Conservation (phyloP, 2,113 vertebrate genomes). For the Anarhynchus alexandrinus region DNA sequence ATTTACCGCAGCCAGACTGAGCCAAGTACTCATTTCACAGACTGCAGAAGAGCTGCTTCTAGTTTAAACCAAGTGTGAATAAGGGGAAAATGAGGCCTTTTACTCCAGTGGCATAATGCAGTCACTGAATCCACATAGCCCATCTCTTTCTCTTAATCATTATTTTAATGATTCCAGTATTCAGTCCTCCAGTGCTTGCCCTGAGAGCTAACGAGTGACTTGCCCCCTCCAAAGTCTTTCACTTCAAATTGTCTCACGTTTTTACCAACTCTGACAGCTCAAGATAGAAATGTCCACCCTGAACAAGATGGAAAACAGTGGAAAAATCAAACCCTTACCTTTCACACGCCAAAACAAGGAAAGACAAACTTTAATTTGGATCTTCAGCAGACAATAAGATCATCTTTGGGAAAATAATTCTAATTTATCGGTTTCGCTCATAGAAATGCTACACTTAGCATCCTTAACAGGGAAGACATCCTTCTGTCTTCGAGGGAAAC, state of each 20-base stretch:
- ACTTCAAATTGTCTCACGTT: background rate
- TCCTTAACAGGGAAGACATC: background rate
- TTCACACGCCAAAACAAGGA: background rate
- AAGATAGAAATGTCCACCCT: background rate
- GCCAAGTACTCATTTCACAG: conserved; percentile 42
- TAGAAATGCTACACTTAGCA: background rate
- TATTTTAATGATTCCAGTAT: background rate
- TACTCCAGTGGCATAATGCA: background rate
- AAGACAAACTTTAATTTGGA: background rate
- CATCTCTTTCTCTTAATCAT: background rate
- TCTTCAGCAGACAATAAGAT: background rate
- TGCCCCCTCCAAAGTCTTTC: background rate
- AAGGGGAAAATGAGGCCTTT: conserved; percentile 1
- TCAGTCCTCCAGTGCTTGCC: background rate
- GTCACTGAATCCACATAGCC: background rate
- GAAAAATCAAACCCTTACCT: background rate
- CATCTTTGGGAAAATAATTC: background rate
- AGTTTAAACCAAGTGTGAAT: conserved; percentile 24
- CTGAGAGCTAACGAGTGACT: background rate
- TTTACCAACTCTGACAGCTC: background rate
- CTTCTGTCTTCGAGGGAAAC: background rate
- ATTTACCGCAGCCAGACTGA: conserved; percentile 11
- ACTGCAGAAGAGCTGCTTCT: background rate
- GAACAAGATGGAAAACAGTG: background rate
- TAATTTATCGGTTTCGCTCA: background rate